Conservation (phyloP, 2,797 vertebrate genomes). For the Triplophysa yarkandensis region DNA sequence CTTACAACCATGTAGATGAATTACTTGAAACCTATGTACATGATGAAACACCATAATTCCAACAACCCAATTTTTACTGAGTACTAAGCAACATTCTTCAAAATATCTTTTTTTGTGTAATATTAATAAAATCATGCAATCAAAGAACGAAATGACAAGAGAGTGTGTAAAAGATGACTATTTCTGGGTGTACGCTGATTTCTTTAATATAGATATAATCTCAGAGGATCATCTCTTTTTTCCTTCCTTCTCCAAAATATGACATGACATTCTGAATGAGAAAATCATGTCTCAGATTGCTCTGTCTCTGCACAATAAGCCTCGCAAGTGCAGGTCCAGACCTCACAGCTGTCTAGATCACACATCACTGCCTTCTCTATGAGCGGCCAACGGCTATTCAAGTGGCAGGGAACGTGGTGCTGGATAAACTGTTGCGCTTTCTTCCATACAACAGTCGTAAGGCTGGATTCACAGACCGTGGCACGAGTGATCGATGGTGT, state of each 20-base stretch:
- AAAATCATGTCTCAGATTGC: background rate
- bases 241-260: background rate
- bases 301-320: background rate
- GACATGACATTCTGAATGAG: background rate
- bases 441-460: background rate
- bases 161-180: too few species aligned
- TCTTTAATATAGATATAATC: background rate
- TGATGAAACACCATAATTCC: too few species aligned
- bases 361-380: slow-evolving; percentile 21
- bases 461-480: background rate
- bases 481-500: background rate
- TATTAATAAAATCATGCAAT: too few species aligned
- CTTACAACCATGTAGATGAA: too few species aligned
- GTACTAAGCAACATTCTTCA: too few species aligned
- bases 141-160: too few species aligned
- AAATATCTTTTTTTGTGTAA: too few species aligned
- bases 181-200: too few species aligned
- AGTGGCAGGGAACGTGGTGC: background rate
- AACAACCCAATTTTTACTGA: too few species aligned
- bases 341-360: slow-evolving; percentile 12
- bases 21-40: too few species aligned
- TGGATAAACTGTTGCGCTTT: slow-evolving; percentile 5
- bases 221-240: background rate
- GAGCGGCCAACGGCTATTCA: background rate
- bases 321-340: slow-evolving; percentile 1